These are phyloP conservation scores for Pentalonia nigronervosa DNA, from an alignment of 1,140 invertebrate species.

Conservation along the genomic window DNA sequence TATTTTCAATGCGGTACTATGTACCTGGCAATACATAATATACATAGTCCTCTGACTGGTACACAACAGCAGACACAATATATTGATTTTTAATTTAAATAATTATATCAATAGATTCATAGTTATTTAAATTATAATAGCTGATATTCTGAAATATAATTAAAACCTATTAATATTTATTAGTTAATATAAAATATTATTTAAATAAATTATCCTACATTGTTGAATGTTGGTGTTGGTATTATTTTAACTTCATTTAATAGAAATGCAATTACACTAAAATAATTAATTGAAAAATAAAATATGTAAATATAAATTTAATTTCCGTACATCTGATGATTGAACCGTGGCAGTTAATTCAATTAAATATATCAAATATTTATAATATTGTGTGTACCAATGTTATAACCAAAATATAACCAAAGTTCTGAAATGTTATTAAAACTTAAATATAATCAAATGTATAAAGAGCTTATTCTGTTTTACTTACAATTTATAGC, in stretches of 20 bases:
- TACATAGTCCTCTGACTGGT: too few relatives aligned
- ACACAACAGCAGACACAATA: too few relatives aligned
- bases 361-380: not conserved
- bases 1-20: too few relatives aligned
- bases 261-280: not conserved
- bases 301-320: not conserved
- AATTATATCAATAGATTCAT: not conserved
- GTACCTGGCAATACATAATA: too few relatives aligned
- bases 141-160: not conserved
- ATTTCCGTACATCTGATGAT: not conserved
- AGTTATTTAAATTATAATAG: not conserved
- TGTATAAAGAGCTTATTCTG: too few relatives aligned
- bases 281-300: constrained; percentile 12
- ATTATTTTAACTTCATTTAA: not conserved
- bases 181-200: not conserved
- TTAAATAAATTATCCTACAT: constrained; percentile 19
- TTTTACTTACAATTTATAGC: too few relatives aligned
- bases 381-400: not conserved
- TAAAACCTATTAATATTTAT: not conserved
- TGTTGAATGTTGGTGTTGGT: not conserved
- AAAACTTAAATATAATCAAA: too few relatives aligned
- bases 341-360: not conserved
- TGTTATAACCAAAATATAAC: too few relatives aligned
- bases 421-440: too few relatives aligned
- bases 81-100: too few relatives aligned